phyloP scores from a whole-genome alignment of 2,797 vertebrate species.

The Siniperca undulata region DNA sequence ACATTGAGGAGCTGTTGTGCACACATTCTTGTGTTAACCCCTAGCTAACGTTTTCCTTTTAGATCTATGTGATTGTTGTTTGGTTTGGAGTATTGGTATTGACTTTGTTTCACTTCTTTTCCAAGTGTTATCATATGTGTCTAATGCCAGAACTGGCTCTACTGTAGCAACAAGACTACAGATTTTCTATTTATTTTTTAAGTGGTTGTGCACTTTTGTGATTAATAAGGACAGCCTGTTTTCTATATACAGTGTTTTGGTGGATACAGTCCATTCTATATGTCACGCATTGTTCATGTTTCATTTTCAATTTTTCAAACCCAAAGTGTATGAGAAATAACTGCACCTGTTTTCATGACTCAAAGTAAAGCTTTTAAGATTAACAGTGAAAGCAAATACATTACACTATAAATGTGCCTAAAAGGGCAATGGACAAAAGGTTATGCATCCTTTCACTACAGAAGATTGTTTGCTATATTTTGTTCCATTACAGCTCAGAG shows the following conservation, averaged over 20 bases:
- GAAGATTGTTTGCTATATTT: slow-evolving; percentile 57
- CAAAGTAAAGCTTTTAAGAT: slow-evolving; percentile 40
- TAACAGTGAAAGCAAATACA: slow-evolving; percentile 50
- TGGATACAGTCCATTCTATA: slow-evolving; percentile 32
- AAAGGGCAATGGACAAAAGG: slow-evolving; percentile 55
- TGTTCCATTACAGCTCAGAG: slow-evolving; percentile 39
- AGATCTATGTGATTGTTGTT: slow-evolving; percentile 59
- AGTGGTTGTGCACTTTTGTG: slow-evolving; percentile 14
- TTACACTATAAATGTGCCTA: slow-evolving; percentile 40
- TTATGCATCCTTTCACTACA: slow-evolving; percentile 50
- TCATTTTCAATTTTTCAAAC: neutral
- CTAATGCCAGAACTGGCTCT: slow-evolving; percentile 2
- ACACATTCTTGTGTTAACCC: slow-evolving; percentile 78
- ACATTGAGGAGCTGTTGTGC: slow-evolving; percentile 77
- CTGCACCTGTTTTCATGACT: slow-evolving; percentile 46
- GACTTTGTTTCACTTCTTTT: slow-evolving; percentile 43
- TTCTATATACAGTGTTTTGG: slow-evolving; percentile 4
- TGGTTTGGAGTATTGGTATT: slow-evolving; percentile 59
- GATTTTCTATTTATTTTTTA: neutral
- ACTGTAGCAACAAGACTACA: slow-evolving; percentile 16
- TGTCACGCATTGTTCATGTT: slow-evolving; percentile 25
- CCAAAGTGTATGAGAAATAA: slow-evolving; percentile 36
- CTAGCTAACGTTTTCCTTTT: slow-evolving; percentile 68
- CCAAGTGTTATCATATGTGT: slow-evolving; percentile 37
- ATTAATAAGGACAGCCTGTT: slow-evolving; percentile 25